A percentile compares a stretch with the other conserved stretches of the same genome.
Evolutionary conservation across 2,797 vertebrate species (phyloP).

Genomic region (Buphagus erythrorhynchus): DNA sequence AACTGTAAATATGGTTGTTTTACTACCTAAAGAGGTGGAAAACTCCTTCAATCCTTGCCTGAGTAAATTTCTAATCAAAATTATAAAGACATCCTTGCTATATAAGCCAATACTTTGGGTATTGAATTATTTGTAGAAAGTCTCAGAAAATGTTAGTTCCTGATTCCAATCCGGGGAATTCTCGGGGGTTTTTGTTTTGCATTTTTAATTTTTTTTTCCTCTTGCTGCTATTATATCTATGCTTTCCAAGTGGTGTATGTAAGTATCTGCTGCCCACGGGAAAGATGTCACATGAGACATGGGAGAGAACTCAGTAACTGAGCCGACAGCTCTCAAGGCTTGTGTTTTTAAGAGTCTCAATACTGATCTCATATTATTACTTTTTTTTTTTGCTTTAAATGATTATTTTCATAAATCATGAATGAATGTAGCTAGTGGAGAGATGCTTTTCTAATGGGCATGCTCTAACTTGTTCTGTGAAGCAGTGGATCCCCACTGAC

Average conservation of each 20-base stretch:
- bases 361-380: not conserved
- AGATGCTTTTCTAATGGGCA: not conserved
- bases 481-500: not conserved
- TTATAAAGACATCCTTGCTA: not conserved
- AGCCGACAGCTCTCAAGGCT: not conserved
- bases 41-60: not conserved
- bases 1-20: not conserved
- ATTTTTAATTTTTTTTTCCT: accelerated
- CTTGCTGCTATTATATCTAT: not conserved
- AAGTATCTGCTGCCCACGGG: not conserved
- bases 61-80: not conserved
- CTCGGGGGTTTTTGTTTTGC: not conserved
- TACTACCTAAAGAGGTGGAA: not conserved
- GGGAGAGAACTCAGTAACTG: not conserved
- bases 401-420: not conserved
- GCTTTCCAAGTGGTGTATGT: not conserved
- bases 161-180: not conserved
- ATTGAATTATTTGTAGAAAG: not conserved
- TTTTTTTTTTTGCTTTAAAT: not conserved
- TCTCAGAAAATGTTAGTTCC: not conserved
- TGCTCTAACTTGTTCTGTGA: not conserved
- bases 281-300: not conserved
- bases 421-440: not conserved
- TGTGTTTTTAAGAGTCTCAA: not conserved
- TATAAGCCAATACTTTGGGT: not conserved